Evolutionary conservation across 1,140 invertebrate genomes (phyloP).

Genomic region (Thalassaphorura encarpata): DNA sequence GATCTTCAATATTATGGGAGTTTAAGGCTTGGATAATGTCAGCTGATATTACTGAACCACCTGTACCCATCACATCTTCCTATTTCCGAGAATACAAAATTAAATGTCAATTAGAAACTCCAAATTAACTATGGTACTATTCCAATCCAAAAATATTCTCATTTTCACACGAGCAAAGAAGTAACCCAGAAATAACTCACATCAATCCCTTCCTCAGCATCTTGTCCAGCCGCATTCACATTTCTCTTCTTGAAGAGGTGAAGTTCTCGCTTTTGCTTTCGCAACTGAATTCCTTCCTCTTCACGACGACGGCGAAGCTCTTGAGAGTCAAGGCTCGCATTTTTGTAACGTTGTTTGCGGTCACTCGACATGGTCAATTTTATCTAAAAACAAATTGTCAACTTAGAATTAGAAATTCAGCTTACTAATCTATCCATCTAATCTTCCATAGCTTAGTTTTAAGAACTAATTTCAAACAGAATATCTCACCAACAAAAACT

Average conservation of each 20-base stretch:
- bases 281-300: slow-evolving; percentile 89
- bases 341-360: slow-evolving; percentile 93
- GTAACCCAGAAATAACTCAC: not conserved
- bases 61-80: too few species aligned
- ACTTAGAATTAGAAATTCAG: too few species aligned
- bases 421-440: too few species aligned
- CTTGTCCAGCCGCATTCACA: slow-evolving; percentile 51
- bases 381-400: too few species aligned
- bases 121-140: not conserved
- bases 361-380: slow-evolving; percentile 14
- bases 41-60: slow-evolving; percentile 47
- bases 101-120: not conserved
- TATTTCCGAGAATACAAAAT: slow-evolving; percentile 29
- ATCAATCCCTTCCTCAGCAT: slow-evolving; percentile 33
- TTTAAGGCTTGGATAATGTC: slow-evolving; percentile 76
- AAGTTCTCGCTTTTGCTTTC: slow-evolving; percentile 91
- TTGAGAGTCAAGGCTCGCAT: slow-evolving; percentile 78
- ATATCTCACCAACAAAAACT: too few species aligned
- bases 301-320: slow-evolving; percentile 83
- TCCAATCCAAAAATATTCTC: too few species aligned
- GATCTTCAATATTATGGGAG: slow-evolving; percentile 65
- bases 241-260: slow-evolving; percentile 85
- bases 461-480: too few species aligned
- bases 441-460: too few species aligned
- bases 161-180: slow-evolving; percentile 10